Percentiles rank a stretch among this genome's conserved stretches.
phyloP scores from a whole-genome alignment of 1,140 invertebrate species.

The Pseudomyrmex gracilis region DNA sequence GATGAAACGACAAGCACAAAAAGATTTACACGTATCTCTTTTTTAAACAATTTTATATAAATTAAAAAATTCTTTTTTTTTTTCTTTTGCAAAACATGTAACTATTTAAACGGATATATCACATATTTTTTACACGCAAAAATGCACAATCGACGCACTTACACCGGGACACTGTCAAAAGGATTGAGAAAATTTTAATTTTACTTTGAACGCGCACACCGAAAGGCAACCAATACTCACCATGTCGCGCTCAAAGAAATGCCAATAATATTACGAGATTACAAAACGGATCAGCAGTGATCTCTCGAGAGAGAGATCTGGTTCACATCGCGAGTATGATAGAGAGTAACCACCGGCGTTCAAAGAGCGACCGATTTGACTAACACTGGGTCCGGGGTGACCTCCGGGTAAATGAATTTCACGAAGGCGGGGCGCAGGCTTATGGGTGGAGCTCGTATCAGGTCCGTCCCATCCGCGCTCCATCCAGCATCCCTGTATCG shows the following conservation, averaged over 20 bases:
- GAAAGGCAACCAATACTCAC: constrained; percentile 26
- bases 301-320: background rate
- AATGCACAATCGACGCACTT: background rate
- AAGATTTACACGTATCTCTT: too few relatives aligned
- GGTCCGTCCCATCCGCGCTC: constrained; percentile 65
- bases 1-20: background rate
- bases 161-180: background rate
- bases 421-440: constrained; percentile 76
- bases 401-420: constrained; percentile 75
- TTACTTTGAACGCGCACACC: background rate
- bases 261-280: background rate
- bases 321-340: constrained; percentile 29
- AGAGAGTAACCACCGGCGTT: constrained; percentile 36
- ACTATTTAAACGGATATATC: too few relatives aligned
- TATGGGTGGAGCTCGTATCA: constrained; percentile 78
- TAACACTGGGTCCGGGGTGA: constrained; percentile 63
- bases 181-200: background rate
- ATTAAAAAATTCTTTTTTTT: too few relatives aligned
- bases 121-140: background rate
- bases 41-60: too few relatives aligned
- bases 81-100: too few relatives aligned
- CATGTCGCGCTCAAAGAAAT: constrained; percentile 6
- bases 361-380: constrained; percentile 66
- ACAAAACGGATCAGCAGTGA: background rate
- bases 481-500: constrained; percentile 71